A percentile compares a stretch with the other conserved stretches of the same genome.
phyloP scores from a whole-genome alignment of 2,888 invertebrate species.

The Morpho achilles region DNA sequence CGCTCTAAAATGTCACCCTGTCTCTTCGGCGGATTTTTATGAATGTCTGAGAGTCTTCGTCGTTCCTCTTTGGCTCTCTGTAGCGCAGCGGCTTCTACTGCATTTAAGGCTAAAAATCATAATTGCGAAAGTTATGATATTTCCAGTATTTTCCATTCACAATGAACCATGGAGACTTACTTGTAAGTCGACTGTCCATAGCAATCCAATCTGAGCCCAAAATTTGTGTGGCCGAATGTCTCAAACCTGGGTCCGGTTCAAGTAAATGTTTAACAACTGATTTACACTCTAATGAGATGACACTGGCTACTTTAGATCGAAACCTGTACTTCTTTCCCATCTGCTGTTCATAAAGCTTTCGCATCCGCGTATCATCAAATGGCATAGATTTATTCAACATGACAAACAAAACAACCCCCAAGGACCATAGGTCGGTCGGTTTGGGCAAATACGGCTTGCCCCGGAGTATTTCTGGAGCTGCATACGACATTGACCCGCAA shows the following conservation, averaged over 20 bases:
- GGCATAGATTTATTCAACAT: conserved; percentile 92
- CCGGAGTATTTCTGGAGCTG: conserved; percentile 90
- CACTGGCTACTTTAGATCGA: conserved; percentile 79
- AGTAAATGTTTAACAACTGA: conserved; percentile 81
- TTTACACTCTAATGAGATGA: conserved; percentile 81
- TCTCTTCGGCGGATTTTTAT: conserved; percentile 41
- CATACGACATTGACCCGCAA: conserved; percentile 92
- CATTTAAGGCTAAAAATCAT: conserved; percentile 61
- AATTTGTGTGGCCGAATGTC: conserved; percentile 79
- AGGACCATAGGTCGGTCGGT: conserved; percentile 88
- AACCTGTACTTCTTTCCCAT: conserved; percentile 82
- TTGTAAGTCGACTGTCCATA: conserved; percentile 82
- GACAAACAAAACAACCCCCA: conserved; percentile 89
- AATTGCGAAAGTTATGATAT: background rate
- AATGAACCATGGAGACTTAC: conserved; percentile 37
- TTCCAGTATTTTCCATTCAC: background rate
- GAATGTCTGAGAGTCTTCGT: conserved; percentile 44
- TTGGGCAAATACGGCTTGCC: conserved; percentile 86
- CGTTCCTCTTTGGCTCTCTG: conserved; percentile 79
- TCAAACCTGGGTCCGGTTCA: conserved; percentile 82
- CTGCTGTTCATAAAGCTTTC: conserved; percentile 82
- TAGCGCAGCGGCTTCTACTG: conserved; percentile 80
- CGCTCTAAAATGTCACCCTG: conserved; percentile 63
- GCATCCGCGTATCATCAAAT: conserved; percentile 88
- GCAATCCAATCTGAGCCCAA: conserved; percentile 82